Evolutionary conservation across 2,797 vertebrate genomes (phyloP).

Genomic region (Enteromius viviparus): DNA sequence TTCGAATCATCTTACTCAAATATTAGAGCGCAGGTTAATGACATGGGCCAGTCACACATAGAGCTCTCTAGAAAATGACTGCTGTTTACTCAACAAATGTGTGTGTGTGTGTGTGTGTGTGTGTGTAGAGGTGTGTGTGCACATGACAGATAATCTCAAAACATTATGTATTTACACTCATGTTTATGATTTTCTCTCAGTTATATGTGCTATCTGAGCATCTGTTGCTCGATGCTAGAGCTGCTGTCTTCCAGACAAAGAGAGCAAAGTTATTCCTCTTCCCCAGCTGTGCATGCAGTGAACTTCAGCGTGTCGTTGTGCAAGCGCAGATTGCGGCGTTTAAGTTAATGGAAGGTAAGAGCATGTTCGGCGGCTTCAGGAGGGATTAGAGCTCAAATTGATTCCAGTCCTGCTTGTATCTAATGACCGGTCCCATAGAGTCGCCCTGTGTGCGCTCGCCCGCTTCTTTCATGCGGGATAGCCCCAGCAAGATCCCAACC

Average conservation of each 20-base stretch:
- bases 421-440: slow-evolving; percentile 84
- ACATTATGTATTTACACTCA: not conserved
- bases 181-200: not conserved
- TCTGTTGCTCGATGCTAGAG: slow-evolving; percentile 33
- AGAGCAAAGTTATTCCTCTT: slow-evolving; percentile 59
- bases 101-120: slow-evolving; percentile 30
- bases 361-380: slow-evolving; percentile 89
- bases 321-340: slow-evolving; percentile 84
- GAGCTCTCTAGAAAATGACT: not conserved
- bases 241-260: slow-evolving; percentile 40
- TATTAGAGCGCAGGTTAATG: slow-evolving; percentile 9
- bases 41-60: not conserved
- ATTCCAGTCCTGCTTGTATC: slow-evolving; percentile 89
- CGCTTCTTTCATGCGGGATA: slow-evolving; percentile 69
- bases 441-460: slow-evolving; percentile 63
- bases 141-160: not conserved
- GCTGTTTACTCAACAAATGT: not conserved
- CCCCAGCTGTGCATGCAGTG: slow-evolving; percentile 75
- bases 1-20: not conserved
- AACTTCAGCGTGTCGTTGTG: slow-evolving; percentile 78
- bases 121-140: slow-evolving; percentile 40
- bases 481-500: slow-evolving; percentile 74
- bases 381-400: slow-evolving; percentile 94
- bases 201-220: not conserved
- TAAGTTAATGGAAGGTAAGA: slow-evolving; percentile 91